Percentiles rank a stretch among this genome's conserved stretches.
Conservation (phyloP, 64 coral and sea anemone species). For the Catalaphyllia jardinei region DNA sequence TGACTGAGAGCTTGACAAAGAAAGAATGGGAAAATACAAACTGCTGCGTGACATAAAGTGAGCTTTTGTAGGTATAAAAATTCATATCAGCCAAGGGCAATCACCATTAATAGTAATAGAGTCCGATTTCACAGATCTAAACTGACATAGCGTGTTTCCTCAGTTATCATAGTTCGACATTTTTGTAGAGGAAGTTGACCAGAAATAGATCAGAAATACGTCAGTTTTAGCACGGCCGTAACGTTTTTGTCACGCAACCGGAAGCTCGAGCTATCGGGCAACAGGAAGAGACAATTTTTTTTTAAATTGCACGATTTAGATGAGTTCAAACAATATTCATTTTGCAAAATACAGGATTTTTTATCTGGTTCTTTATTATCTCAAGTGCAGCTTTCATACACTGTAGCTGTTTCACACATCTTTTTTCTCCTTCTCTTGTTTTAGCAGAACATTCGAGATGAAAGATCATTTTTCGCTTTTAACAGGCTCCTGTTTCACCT, state of each 20-base stretch:
- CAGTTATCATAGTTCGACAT: too few relatives aligned
- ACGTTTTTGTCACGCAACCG: slow-evolving; percentile 19
- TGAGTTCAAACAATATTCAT: neutral
- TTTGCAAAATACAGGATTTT: slow-evolving; percentile 33
- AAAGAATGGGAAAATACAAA: too few relatives aligned
- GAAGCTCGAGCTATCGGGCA: neutral
- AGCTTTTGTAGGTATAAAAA: too few relatives aligned
- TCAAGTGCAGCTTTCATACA: slow-evolving; percentile 67
- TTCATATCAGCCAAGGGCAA: too few relatives aligned
- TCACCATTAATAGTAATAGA: too few relatives aligned
- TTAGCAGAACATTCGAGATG: slow-evolving; percentile 96
- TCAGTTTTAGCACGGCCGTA: too few relatives aligned
- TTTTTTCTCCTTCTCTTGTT: slow-evolving; percentile 85
- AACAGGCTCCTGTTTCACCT: slow-evolving; percentile 91
- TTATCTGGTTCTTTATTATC: slow-evolving; percentile 19
- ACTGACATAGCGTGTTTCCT: too few relatives aligned
- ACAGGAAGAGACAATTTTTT: neutral
- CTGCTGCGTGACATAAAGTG: too few relatives aligned
- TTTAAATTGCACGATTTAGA: neutral
- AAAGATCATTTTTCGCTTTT: slow-evolving; percentile 66
- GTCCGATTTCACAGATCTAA: too few relatives aligned
- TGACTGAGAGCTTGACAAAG: too few relatives aligned
- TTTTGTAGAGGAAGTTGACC: too few relatives aligned
- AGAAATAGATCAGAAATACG: too few relatives aligned
- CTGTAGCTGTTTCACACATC: slow-evolving; percentile 85